Evolutionary conservation across 2,113 vertebrate species (phyloP).

Genomic region (Tachycineta bicolor): DNA sequence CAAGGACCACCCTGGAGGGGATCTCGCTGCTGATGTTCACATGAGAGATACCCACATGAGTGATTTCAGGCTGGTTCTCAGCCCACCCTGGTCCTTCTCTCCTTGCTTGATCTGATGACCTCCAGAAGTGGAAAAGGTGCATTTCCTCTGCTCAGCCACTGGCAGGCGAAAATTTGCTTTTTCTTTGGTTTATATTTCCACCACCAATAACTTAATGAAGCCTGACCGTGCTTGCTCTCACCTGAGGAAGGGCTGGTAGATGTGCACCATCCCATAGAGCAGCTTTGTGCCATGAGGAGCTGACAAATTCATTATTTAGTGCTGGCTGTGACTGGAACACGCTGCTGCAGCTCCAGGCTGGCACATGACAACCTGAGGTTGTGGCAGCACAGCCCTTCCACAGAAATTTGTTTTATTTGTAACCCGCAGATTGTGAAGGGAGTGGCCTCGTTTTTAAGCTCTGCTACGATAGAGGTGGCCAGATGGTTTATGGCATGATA

Average conservation of each 20-base stretch:
- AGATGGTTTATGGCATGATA: constrained; percentile 15
- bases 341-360: neutral
- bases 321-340: neutral
- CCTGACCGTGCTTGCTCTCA: neutral
- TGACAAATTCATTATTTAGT: neutral
- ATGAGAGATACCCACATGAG: fast-evolving
- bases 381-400: neutral
- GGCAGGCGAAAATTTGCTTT: neutral
- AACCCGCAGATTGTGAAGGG: neutral
- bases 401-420: neutral
- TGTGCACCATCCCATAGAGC: fast-evolving
- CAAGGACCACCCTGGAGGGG: neutral
- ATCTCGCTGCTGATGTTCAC: neutral
- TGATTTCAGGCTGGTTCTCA: neutral
- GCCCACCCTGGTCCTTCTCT: neutral
- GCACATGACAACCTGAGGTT: neutral
- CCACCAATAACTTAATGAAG: neutral
- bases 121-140: neutral
- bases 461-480: neutral
- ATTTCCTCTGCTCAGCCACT: neutral
- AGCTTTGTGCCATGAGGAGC: neutral
- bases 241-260: neutral
- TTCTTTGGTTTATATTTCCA: neutral
- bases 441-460: neutral
- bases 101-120: fast-evolving